phyloP scores from a whole-genome alignment of 1,140 invertebrate genomes.

The Achatina immaculata region DNA sequence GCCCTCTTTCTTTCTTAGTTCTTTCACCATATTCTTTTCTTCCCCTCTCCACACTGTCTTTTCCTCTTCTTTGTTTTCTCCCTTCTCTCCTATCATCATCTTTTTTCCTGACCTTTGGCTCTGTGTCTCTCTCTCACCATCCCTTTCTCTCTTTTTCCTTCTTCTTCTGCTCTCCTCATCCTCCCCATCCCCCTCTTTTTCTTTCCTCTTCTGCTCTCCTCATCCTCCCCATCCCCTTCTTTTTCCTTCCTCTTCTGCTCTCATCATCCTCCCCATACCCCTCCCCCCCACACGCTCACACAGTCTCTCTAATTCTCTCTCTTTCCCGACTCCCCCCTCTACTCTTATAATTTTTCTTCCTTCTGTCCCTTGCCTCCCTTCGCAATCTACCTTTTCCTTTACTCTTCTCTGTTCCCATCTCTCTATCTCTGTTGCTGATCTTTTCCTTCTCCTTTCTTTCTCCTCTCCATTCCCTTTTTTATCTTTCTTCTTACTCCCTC shows the following conservation, averaged over 20 bases:
- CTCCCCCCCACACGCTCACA: background rate
- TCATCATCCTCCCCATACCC: background rate
- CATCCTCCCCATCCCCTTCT: background rate
- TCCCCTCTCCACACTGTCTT: background rate
- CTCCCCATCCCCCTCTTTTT: background rate
- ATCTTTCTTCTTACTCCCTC: too few relatives aligned
- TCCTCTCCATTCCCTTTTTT: too few relatives aligned
- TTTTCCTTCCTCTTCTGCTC: background rate
- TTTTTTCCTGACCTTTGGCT: too few relatives aligned
- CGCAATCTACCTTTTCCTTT: slow-evolving; percentile 3
- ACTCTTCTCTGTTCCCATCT: too few relatives aligned
- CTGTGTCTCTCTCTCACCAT: background rate
- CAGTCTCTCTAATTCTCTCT: background rate
- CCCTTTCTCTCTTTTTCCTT: background rate
- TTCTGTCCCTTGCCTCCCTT: background rate
- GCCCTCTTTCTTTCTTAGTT: too few relatives aligned
- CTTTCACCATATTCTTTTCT: background rate
- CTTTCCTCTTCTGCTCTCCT: background rate
- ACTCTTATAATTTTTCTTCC: background rate
- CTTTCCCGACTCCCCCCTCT: background rate
- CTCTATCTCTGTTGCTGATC: too few relatives aligned
- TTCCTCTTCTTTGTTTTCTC: background rate
- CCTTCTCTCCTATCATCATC: too few relatives aligned
- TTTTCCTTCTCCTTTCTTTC: too few relatives aligned
- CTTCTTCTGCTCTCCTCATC: background rate